Percentiles rank a stretch among this genome's conserved stretches.
Conservation (phyloP, 2,797 vertebrate genomes). For the Fistularia tabacaria region DNA sequence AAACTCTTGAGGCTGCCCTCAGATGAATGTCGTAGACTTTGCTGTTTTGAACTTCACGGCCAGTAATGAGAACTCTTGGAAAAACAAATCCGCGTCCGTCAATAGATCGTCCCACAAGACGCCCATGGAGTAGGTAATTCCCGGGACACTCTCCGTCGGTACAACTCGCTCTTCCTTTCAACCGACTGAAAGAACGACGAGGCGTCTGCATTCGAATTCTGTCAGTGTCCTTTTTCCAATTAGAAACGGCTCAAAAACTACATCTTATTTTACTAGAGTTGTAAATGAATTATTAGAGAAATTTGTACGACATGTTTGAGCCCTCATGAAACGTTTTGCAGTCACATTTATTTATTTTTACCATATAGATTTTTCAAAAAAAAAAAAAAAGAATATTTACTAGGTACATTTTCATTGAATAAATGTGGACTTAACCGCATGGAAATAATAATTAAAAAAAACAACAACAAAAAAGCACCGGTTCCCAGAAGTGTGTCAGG, state of each 20-base stretch:
- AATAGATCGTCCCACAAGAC: slow-evolving; percentile 46
- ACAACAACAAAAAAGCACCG: slow-evolving; percentile 36
- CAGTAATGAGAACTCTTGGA: slow-evolving; percentile 59
- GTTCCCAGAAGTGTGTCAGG: slow-evolving; percentile 42
- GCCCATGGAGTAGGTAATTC: slow-evolving; percentile 39
- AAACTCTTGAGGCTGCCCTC: slow-evolving; percentile 37
- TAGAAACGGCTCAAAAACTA: slow-evolving; percentile 54
- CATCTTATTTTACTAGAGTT: slow-evolving; percentile 15
- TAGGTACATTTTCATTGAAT: slow-evolving; percentile 86
- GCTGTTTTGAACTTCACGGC: slow-evolving; percentile 47
- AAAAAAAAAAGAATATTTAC: slow-evolving; percentile 70
- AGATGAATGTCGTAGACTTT: slow-evolving; percentile 48
- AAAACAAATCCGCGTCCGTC: slow-evolving; percentile 12
- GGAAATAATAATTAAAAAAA: slow-evolving; percentile 78
- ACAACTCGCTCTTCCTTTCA: slow-evolving; percentile 41
- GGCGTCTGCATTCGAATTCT: slow-evolving; percentile 25
- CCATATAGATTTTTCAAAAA: slow-evolving; percentile 87
- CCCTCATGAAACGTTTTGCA: slow-evolving; percentile 81
- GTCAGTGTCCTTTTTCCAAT: slow-evolving; percentile 35
- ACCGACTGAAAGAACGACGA: slow-evolving; percentile 31
- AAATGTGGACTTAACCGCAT: slow-evolving; percentile 83
- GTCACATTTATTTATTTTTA: slow-evolving; percentile 88
- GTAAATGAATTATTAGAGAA: slow-evolving; percentile 43
- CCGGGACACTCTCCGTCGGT: slow-evolving; percentile 42
- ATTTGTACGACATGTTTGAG: slow-evolving; percentile 79